A percentile compares a stretch with the other conserved stretches of the same genome.
Conservation (phyloP, 1,140 invertebrate genomes). For the Nomia melanderi region DNA sequence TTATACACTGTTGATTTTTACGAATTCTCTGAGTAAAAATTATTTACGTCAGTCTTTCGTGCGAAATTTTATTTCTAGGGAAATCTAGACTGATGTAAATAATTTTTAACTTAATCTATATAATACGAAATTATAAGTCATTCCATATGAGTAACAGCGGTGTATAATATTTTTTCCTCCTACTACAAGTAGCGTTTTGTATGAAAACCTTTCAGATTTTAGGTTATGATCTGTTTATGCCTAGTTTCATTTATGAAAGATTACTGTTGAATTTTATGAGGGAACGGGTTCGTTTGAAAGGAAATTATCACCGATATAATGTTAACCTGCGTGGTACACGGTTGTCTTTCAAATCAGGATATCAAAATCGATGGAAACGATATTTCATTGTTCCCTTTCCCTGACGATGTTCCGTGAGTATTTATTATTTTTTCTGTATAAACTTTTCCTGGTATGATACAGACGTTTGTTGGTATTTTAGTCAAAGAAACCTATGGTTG, state of each 20-base stretch:
- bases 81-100: too few relatives aligned
- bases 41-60: too few relatives aligned
- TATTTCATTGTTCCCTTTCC: constrained; percentile 58
- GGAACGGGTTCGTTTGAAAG: background rate
- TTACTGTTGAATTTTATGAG: constrained; percentile 3
- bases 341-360: constrained; percentile 51
- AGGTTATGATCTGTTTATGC: constrained; percentile 20
- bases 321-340: constrained; percentile 41
- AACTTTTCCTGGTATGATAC: background rate
- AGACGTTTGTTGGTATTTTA: constrained; percentile 3
- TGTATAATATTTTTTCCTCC: too few relatives aligned
- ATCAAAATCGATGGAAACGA: constrained; percentile 52
- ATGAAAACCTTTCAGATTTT: background rate
- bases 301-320: constrained; percentile 23
- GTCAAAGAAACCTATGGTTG: constrained; percentile 52
- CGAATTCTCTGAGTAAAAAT: background rate
- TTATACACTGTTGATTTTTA: background rate
- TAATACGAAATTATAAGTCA: too few relatives aligned
- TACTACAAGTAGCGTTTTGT: too few relatives aligned
- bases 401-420: constrained; percentile 57
- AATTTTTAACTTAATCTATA: too few relatives aligned
- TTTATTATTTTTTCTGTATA: background rate
- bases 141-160: too few relatives aligned
- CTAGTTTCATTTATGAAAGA: background rate
- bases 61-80: too few relatives aligned